A percentile compares a stretch with the other conserved stretches of the same genome.
These are phyloP conservation scores for Microcebus griseorufus DNA, from an alignment of 2,113 vertebrate species.

Conservation along the genomic window DNA sequence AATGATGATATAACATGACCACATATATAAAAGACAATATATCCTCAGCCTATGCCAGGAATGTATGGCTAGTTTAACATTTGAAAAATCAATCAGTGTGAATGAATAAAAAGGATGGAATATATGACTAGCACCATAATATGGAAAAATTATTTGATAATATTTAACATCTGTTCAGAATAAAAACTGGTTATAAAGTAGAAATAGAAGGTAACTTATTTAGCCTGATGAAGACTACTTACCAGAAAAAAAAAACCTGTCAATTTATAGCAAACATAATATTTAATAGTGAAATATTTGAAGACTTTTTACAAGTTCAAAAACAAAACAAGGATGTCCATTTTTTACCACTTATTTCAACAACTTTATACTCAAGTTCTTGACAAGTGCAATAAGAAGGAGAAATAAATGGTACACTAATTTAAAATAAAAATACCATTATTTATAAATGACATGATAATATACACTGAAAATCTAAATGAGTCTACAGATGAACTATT, in stretches of 20 bases:
- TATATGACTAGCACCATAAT: neutral
- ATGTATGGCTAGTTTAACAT: neutral
- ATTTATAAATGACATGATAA: neutral
- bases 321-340: neutral
- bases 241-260: neutral
- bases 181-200: neutral
- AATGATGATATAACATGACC: neutral
- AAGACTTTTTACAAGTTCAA: neutral
- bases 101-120: neutral
- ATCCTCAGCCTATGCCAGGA: neutral
- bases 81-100: neutral
- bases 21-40: neutral
- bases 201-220: neutral
- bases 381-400: neutral
- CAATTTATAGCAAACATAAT: neutral
- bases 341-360: neutral
- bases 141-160: neutral
- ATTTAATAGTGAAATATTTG: neutral
- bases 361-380: neutral
- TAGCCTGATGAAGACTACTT: neutral
- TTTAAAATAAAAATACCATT: neutral
- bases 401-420: neutral
- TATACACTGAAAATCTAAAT: neutral
- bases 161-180: conserved; percentile 1
- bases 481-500: neutral